Base-by-base conservation (phyloP, 2,113 vertebrate species). In the Collichthys lucidus region DNA sequence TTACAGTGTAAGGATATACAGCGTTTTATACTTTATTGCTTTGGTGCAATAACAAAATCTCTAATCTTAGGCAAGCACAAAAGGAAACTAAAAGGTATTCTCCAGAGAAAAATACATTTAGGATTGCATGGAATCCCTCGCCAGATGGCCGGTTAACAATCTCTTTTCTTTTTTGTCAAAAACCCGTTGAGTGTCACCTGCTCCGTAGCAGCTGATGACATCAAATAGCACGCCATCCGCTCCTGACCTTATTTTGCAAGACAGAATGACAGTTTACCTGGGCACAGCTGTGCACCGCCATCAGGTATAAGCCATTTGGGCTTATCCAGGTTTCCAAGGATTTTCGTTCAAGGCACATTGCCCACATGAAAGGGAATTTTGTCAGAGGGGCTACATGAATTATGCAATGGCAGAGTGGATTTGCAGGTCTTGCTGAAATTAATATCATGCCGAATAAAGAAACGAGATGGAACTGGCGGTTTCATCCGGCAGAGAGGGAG, bases 341-440 rank as follows among this genome's bases (percentile, higher is more conserved):
- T 89, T 93, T 90, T 71, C 20, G 63, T 85, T 84, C 53, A 4
- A 83, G 71, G 81, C 76, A 26, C 77, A 46, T 77, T 85, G 89
- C 79, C 85, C 82, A 87, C 85, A 90, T 93, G 86, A 93, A 90
- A 92, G 87, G 73, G 83, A 91, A 87, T 93, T 92, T 92, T 91
- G 85, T 87, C 86, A 62, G 84, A 85, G 79, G 75, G 76, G 75
- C 61, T 64, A 76, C 26, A 86, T 93, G 91, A 93, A 93, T 94
- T 92, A 93, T 93, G 89, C 88, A 93, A 84, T 47, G 57, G 53
- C 75, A 57, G 80, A 86, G 85, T 91, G 91, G 90, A 93, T 93
- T 91, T 93, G 86, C 90, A 91, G 90, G 80, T 89, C 83, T 87
- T 79, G 88, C 82, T 91, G 80, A 93, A 93, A 93, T 93, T 81